Conservation (phyloP, 1,140 invertebrate genomes). For the Rhysida immarginata region DNA sequence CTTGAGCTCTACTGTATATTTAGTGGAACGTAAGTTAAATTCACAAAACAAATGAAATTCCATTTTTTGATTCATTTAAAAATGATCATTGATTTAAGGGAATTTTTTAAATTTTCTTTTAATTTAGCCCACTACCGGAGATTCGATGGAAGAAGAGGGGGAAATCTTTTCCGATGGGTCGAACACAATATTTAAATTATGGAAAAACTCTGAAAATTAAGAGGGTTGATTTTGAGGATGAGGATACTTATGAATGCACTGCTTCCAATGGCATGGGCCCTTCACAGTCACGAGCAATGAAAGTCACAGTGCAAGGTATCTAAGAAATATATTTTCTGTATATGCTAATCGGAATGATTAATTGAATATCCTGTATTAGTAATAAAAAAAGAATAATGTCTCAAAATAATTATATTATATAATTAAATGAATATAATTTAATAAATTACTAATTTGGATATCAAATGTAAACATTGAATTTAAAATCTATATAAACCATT, state of each 20-base stretch:
- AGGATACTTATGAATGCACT: slow-evolving; percentile 75
- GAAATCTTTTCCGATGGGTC: slow-evolving; percentile 40
- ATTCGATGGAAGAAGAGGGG: slow-evolving; percentile 66
- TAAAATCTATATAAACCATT: not conserved
- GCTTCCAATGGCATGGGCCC: slow-evolving; percentile 76
- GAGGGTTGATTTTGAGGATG: slow-evolving; percentile 67
- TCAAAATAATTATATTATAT: not conserved
- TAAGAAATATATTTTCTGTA: too few relatives aligned
- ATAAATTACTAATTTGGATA: not conserved
- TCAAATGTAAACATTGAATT: not conserved
- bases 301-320: slow-evolving; percentile 55
- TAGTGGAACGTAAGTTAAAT: slow-evolving; percentile 61
- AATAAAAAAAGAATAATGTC: too few relatives aligned
- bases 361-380: too few relatives aligned
- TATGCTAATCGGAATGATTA: too few relatives aligned
- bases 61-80: not conserved
- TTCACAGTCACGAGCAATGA: slow-evolving; percentile 66
- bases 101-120: not conserved
- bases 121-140: slow-evolving; percentile 33
- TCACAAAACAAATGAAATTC: not conserved
- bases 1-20: slow-evolving; percentile 75
- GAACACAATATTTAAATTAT: slow-evolving; percentile 64
- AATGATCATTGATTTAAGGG: slow-evolving; percentile 3
- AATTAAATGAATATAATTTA: not conserved
- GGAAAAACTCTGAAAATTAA: slow-evolving; percentile 81